Evolutionary conservation across 2,888 invertebrate genomes (phyloP).

Genomic region (Epistrophe grossulariae): DNA sequence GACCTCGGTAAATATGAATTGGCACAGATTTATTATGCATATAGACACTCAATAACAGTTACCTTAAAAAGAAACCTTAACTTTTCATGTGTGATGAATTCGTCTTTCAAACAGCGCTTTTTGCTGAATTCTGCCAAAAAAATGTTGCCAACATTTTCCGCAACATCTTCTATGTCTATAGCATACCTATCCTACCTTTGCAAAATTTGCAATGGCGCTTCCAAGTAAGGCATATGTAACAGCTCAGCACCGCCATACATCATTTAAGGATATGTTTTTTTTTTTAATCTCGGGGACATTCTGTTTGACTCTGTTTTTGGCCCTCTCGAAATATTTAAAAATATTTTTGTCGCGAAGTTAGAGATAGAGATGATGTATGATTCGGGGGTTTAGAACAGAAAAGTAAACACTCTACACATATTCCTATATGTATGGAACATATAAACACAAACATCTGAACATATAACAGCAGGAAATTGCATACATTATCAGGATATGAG

Average conservation of each 20-base stretch:
- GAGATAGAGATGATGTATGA: constrained; percentile 66
- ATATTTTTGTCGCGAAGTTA: constrained; percentile 37
- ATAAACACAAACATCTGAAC: background rate
- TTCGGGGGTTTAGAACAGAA: constrained; percentile 12
- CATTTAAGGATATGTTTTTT: constrained; percentile 53
- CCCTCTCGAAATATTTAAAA: constrained; percentile 61
- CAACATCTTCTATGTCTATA: constrained; percentile 57
- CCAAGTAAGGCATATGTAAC: constrained; percentile 77
- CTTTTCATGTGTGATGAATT: constrained; percentile 55
- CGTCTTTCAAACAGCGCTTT: constrained; percentile 16
- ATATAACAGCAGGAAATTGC: constrained; percentile 60
- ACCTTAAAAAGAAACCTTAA: constrained; percentile 26
- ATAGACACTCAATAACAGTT: constrained; percentile 24
- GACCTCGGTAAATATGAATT: constrained; percentile 63
- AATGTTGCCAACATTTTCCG: constrained; percentile 41
- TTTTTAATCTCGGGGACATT: constrained; percentile 8
- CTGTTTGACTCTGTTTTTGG: constrained; percentile 47
- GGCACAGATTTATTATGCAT: constrained; percentile 75
- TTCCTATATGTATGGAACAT: constrained; percentile 1
- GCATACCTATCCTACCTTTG: background rate
- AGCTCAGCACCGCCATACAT: constrained; percentile 76
- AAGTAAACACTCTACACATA: background rate
- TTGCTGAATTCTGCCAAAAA: constrained; percentile 13
- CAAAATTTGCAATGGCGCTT: constrained; percentile 5
- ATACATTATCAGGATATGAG: constrained; percentile 59